Conservation (phyloP, 2,113 vertebrate species). For the Arizona elegans region DNA sequence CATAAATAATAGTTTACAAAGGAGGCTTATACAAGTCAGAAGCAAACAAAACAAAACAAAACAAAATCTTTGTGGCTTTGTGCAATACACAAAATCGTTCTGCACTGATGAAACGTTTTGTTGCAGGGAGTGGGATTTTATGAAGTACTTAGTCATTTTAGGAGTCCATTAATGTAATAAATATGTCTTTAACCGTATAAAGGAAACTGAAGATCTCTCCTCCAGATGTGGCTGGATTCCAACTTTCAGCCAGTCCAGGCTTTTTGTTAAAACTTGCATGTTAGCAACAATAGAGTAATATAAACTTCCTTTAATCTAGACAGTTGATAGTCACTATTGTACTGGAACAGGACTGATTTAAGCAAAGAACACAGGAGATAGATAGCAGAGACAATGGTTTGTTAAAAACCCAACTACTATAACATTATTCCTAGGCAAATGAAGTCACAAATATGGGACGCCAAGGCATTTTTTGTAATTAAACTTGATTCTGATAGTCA, state of each 20-base stretch:
- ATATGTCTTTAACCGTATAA: background rate
- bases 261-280: background rate
- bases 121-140: background rate
- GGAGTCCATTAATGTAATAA: background rate
- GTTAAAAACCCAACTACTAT: background rate
- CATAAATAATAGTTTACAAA: background rate
- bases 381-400: background rate
- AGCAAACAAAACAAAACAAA: background rate
- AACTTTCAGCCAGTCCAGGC: background rate
- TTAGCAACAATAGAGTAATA: background rate
- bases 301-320: background rate
- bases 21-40: background rate
- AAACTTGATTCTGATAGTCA: background rate
- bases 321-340: background rate
- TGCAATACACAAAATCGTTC: background rate
- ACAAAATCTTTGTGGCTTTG: background rate
- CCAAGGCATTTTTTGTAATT: background rate
- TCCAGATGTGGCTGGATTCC: background rate
- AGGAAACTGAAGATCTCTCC: fast-evolving
- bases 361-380: background rate
- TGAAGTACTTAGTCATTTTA: background rate
- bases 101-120: background rate
- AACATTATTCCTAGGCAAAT: background rate
- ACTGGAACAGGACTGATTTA: background rate
- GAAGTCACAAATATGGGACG: fast-evolving